phyloP scores from a whole-genome alignment of 2,113 vertebrate genomes.

The Progne subis region DNA sequence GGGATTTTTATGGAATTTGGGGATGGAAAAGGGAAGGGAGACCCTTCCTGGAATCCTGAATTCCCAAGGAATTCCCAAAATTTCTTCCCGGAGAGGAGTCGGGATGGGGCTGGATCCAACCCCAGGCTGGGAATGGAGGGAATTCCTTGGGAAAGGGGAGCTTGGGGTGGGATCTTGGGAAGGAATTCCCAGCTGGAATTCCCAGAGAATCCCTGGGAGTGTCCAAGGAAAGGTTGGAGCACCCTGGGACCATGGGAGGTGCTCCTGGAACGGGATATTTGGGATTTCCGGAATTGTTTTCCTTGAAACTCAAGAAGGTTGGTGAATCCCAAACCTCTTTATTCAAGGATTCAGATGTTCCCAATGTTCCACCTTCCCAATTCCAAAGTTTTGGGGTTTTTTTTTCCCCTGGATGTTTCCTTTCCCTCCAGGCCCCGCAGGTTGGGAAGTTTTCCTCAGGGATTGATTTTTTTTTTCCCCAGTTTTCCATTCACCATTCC shows the following conservation, averaged over 20 bases:
- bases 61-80: background rate
- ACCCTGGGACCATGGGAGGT: background rate
- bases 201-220: background rate
- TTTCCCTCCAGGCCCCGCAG: background rate
- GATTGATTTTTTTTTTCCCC: background rate
- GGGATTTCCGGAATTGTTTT: background rate
- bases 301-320: background rate
- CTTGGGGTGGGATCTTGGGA: too few species aligned
- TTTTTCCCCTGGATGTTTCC: background rate
- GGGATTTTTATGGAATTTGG: background rate
- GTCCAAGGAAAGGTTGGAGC: background rate
- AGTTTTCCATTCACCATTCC: background rate
- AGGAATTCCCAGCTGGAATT: background rate
- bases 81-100: fast-evolving
- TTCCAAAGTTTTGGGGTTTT: background rate
- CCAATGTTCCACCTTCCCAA: fast-evolving
- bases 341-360: background rate
- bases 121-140: too few species aligned
- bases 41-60: background rate
- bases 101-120: background rate
- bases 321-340: background rate
- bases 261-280: background rate
- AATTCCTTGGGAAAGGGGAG: too few species aligned
- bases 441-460: background rate
- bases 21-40: background rate